A percentile compares a stretch with the other conserved stretches of the same genome.
Conservation (phyloP, 2,888 invertebrate species). For the Galeopsomyia nigrocyanea region DNA sequence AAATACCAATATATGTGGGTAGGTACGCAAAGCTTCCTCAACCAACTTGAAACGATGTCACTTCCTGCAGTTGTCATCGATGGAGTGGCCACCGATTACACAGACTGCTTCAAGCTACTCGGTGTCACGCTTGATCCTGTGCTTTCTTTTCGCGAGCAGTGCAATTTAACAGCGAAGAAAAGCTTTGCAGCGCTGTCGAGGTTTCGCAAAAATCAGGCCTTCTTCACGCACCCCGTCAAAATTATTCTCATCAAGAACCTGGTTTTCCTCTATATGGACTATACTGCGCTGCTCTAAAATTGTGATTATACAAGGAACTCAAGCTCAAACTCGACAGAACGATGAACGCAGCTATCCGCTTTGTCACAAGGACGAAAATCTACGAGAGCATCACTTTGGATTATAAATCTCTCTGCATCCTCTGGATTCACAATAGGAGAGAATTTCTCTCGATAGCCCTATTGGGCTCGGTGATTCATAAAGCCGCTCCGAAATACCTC, state of each 20-base stretch:
- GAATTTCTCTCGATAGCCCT: no score
- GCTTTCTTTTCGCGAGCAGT: not conserved
- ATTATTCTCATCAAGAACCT: not conserved
- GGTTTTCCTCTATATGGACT: not conserved
- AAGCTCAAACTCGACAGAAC: not conserved
- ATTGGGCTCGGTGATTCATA: no score
- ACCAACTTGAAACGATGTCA: not conserved
- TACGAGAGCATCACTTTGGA: no score
- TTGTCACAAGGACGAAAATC: not conserved
- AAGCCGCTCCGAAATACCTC: no score
- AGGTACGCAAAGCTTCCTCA: not conserved
- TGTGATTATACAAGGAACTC: not conserved
- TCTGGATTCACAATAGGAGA: no score
- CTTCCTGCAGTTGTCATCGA: not conserved
- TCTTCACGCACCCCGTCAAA: no score
- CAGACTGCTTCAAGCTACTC: not conserved
- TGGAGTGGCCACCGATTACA: not conserved
- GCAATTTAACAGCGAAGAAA: no score
- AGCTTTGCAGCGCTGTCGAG: not conserved
- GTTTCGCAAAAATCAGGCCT: no score
- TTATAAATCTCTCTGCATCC: no score
- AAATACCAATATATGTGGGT: constrained; percentile 13
- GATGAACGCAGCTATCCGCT: not conserved
- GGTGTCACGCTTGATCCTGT: constrained; percentile 1
- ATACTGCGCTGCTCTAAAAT: not conserved